Base-by-base conservation (phyloP, 2,797 vertebrate species). In the Eospalax fontanierii region DNA sequence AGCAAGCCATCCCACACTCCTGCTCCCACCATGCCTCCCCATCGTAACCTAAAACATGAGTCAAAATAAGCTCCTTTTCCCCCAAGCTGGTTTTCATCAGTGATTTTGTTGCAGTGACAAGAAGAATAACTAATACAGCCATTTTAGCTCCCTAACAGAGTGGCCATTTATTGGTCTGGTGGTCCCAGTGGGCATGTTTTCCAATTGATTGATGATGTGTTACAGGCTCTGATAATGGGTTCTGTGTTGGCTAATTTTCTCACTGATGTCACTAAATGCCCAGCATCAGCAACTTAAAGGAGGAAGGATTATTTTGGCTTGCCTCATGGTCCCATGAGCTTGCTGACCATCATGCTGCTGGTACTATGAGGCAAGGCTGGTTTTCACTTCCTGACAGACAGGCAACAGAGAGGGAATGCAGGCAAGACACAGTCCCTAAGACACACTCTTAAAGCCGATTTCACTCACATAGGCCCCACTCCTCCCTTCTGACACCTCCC, bases 161-260 rank as follows among this genome's bases (percentile, higher is more conserved):
- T 0, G 75, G 2, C 1, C 6, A 6, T 14, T 8, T 6, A 1
- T 50, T 33, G 40, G 16, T 12, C n/a, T 38, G 38, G n/a, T 63
- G 74, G 22, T 33, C 33, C 19, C 4, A 0, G 0, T 2, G 4
- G 50, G 33, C 59, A 73, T 14, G 15, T 63, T 94, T 66, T 84
- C 15, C 15, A 89, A 50, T 54, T 26, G 1, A 38, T 35, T 40
- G 35, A 61, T 63, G 74, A 61, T 63, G 74, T 22, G 6, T 71
- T 50, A 38, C 40, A 0, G 11, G 4, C 61, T 61, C 76, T 76
- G 68, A 46, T 76, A 38, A 81, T 35, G 21, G 15, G 24, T 15
- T 28, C 28, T 57, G 43, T 35, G 57, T 50, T 79, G 50, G 33
- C n/a, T 57, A 79, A 54, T 22, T 35, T 79, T 57, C 46, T 79